Conservation (phyloP, 2,888 invertebrate genomes). For the Synanthedon formicaeformis region DNA sequence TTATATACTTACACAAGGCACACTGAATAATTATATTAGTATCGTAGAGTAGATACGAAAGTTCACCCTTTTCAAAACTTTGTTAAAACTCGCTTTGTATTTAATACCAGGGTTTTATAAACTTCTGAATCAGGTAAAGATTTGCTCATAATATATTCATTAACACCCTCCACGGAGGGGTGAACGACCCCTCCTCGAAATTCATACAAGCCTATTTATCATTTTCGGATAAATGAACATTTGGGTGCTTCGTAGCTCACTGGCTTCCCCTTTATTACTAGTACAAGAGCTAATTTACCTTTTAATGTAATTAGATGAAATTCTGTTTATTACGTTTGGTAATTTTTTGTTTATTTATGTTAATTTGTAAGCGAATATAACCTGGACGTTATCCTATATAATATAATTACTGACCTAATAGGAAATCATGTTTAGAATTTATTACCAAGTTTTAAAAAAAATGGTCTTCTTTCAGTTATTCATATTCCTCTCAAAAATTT, state of each 20-base stretch:
- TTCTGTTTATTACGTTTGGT: background rate
- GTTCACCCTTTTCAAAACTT: no score
- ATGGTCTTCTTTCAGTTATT: no score
- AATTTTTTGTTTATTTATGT: no score
- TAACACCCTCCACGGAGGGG: constrained; percentile 17
- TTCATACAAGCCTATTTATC: constrained; percentile 58
- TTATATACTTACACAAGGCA: background rate
- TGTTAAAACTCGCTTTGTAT: background rate
- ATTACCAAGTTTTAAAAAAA: no score
- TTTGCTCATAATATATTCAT: constrained; percentile 53
- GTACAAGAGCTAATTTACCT: constrained; percentile 9
- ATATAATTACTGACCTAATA: no score
- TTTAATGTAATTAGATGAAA: background rate
- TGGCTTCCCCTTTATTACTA: constrained; percentile 17
- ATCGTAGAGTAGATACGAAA: no score
- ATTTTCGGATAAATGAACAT: constrained; percentile 58
- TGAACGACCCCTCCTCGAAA: constrained; percentile 14
- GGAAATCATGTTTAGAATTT: no score
- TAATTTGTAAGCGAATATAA: no score
- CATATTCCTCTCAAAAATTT: no score
- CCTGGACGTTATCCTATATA: no score
- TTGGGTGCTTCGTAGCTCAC: constrained; percentile 30
- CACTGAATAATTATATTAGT: background rate
- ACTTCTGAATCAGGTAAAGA: constrained; percentile 18
- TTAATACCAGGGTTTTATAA: background rate